Percentiles rank a stretch among this genome's conserved stretches.
Evolutionary conservation across 2,113 vertebrate species (phyloP).

Genomic region (Nycticorax nycticorax): DNA sequence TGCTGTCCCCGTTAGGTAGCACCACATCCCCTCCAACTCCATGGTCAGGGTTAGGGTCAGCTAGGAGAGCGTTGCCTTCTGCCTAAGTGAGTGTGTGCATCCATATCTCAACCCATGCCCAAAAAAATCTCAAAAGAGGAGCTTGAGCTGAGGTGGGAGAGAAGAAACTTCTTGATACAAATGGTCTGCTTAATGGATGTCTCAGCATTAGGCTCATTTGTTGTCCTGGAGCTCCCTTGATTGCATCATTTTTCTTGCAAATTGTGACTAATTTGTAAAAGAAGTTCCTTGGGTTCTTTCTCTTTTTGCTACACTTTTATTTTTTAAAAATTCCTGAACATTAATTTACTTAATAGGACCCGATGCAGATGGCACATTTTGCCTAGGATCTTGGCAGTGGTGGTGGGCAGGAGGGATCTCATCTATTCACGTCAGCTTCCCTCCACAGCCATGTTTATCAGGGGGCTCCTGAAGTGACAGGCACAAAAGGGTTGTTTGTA

Average conservation of each 20-base stretch:
- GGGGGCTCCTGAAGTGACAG: conserved; percentile 58
- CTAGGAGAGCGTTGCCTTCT: background rate
- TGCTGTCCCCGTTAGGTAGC: background rate
- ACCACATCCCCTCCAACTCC: background rate
- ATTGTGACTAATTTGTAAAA: conserved; percentile 38
- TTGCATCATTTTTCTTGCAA: conserved; percentile 63
- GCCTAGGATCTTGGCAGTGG: conserved; percentile 54
- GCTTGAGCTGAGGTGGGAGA: background rate
- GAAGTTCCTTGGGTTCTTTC: conserved; percentile 3
- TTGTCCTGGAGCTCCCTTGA: background rate
- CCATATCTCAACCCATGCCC: background rate
- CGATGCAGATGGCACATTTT: conserved; percentile 60
- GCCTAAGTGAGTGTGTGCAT: background rate
- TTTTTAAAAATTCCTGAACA: conserved; percentile 43
- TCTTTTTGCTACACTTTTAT: background rate
- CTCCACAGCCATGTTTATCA: conserved; percentile 67
- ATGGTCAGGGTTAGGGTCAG: too few relatives aligned
- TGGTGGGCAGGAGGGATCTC: conserved; percentile 52
- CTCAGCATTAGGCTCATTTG: background rate
- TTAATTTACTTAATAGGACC: conserved; percentile 72
- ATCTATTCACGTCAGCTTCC: conserved; percentile 66
- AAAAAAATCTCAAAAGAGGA: background rate
- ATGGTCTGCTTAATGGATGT: background rate
- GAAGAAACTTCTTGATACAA: background rate
- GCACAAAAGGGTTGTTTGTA: conserved; percentile 56